Evolutionary conservation across 2,797 vertebrate genomes (phyloP).

Genomic region (Eulemur rubriventer): DNA sequence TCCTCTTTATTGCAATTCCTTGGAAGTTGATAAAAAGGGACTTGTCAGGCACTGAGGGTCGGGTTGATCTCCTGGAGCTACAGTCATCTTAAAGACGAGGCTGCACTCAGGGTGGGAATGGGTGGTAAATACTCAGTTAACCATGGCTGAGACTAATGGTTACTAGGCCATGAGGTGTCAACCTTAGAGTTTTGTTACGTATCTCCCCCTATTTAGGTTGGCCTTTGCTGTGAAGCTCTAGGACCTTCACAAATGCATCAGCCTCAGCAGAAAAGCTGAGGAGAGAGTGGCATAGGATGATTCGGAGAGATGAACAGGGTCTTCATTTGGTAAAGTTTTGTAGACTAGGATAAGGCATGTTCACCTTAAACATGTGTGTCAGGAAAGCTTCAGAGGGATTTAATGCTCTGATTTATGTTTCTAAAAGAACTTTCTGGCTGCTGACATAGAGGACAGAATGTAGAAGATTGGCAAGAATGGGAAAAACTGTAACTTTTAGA

Average conservation of each 20-base stretch:
- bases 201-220: not conserved
- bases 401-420: not conserved
- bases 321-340: not conserved
- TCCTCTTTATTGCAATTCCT: not conserved
- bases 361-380: not conserved
- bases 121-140: rapidly evolving
- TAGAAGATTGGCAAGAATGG: not conserved
- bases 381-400: not conserved
- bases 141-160: not conserved
- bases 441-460: not conserved
- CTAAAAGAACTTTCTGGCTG: not conserved
- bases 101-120: not conserved
- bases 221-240: not conserved
- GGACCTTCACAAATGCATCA: not conserved
- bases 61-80: not conserved
- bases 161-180: not conserved
- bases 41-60: not conserved
- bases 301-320: not conserved
- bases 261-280: not conserved
- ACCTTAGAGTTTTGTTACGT: not conserved
- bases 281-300: not conserved
- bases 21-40: not conserved
- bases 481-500: not conserved
- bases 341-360: not conserved
- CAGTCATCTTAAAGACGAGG: not conserved